Conservation (phyloP, 2,888 invertebrate species). For the Archips crataeganus region DNA sequence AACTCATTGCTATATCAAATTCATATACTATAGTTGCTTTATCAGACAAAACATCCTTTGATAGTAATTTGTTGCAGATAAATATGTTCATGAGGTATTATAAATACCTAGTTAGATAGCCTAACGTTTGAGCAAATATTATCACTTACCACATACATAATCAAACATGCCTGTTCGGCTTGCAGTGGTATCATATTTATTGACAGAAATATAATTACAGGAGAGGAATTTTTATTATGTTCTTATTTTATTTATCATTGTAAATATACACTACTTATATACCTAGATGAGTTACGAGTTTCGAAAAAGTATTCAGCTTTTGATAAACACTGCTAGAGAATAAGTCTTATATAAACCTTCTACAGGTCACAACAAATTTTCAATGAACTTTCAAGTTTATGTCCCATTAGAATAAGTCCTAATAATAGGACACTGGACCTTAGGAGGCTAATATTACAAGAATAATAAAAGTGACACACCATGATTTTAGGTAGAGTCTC, state of each 20-base stretch:
- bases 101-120: slow-evolving; percentile 5
- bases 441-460: too few relatives aligned
- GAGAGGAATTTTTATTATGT: not conserved
- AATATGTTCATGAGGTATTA: slow-evolving; percentile 11
- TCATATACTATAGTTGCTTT: slow-evolving; percentile 10
- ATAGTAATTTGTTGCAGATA: slow-evolving; percentile 14
- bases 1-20: slow-evolving; percentile 4
- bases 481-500: too few relatives aligned
- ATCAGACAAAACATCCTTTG: slow-evolving; percentile 25
- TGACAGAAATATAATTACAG: not conserved
- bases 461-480: too few relatives aligned
- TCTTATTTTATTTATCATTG: not conserved
- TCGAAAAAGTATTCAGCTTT: too few relatives aligned
- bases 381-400: too few relatives aligned
- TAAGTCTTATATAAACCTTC: too few relatives aligned
- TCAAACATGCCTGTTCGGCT: not conserved
- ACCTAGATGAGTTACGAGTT: too few relatives aligned
- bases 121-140: slow-evolving; percentile 6
- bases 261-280: too few relatives aligned
- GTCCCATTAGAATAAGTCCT: too few relatives aligned
- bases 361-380: too few relatives aligned
- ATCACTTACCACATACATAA: not conserved
- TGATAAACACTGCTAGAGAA: too few relatives aligned
- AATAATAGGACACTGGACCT: too few relatives aligned
- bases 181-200: not conserved